Evolutionary conservation across 1,140 invertebrate genomes (phyloP).

Genomic region (Ctenoplectra terminalis): DNA sequence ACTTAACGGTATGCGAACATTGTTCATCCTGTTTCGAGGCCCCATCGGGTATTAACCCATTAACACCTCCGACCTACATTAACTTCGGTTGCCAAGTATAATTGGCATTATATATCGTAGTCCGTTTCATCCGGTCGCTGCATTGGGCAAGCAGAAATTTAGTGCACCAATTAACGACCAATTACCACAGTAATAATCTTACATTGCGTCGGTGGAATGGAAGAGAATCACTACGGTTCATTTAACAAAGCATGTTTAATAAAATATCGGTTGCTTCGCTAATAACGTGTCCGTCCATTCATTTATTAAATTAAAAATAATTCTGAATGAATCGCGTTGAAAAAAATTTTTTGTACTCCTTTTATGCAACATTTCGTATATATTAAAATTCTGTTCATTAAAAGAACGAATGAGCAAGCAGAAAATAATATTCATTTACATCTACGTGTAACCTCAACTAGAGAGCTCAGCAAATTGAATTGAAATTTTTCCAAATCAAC

Average conservation of each 20-base stretch:
- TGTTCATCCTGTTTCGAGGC: constrained; percentile 39
- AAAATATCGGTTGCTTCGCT: background rate
- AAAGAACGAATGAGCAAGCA: background rate
- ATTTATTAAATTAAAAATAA: background rate
- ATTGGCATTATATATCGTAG: constrained; percentile 52
- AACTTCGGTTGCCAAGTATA: constrained; percentile 51
- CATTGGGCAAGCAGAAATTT: constrained; percentile 48
- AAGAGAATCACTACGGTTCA: background rate
- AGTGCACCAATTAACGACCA: constrained; percentile 51
- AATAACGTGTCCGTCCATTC: background rate
- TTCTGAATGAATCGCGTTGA: background rate
- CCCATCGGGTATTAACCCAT: constrained; percentile 52
- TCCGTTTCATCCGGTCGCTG: constrained; percentile 52
- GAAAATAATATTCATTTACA: background rate
- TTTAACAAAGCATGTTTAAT: background rate
- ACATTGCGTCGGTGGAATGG: background rate
- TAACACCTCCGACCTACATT: constrained; percentile 43
- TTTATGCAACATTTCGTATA: no score
- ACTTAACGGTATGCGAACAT: constrained; percentile 43
- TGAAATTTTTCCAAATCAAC: constrained; percentile 19
- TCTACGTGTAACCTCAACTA: background rate
- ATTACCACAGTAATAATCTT: constrained; percentile 48
- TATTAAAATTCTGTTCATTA: background rate
- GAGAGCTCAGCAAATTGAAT: background rate
- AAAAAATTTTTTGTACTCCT: no score